A percentile compares a stretch with the other conserved stretches of the same genome.
These are phyloP conservation scores for Anisognathus igniventris DNA, from an alignment of 2,797 vertebrate genomes.

Conservation along the genomic window DNA sequence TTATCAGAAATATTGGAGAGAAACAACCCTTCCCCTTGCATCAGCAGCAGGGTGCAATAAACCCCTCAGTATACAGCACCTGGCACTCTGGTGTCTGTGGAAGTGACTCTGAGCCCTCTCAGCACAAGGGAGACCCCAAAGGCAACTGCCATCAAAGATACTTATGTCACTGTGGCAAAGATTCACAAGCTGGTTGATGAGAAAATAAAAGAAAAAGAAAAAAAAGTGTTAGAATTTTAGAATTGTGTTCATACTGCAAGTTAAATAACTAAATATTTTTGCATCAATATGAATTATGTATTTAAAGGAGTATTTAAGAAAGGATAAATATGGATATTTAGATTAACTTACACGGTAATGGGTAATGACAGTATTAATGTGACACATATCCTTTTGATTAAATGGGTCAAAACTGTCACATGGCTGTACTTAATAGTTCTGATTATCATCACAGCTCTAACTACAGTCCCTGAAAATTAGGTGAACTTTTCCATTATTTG, in stretches of 20 bases:
- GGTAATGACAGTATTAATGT: not conserved
- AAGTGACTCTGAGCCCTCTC: not conserved
- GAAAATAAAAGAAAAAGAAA: not conserved
- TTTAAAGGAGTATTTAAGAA: not conserved
- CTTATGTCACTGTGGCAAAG: not conserved
- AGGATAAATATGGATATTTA: not conserved
- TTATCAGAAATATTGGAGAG: not conserved
- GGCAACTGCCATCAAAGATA: not conserved
- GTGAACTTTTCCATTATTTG: not conserved
- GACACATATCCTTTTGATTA: not conserved
- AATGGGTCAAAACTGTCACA: not conserved
- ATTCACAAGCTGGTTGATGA: not conserved
- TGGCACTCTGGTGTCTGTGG: not conserved
- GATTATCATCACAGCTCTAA: not conserved
- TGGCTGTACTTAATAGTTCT: not conserved
- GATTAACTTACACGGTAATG: not conserved
- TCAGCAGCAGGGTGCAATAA: not conserved
- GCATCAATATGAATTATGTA: not conserved
- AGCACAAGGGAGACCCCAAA: fast-evolving
- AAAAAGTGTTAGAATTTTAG: not conserved
- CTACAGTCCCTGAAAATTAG: not conserved
- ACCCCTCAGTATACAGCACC: not conserved
- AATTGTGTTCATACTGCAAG: not conserved
- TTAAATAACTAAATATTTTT: not conserved
- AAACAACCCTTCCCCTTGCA: not conserved